Conservation (phyloP, 2,888 invertebrate species). For the Volucella inflata region DNA sequence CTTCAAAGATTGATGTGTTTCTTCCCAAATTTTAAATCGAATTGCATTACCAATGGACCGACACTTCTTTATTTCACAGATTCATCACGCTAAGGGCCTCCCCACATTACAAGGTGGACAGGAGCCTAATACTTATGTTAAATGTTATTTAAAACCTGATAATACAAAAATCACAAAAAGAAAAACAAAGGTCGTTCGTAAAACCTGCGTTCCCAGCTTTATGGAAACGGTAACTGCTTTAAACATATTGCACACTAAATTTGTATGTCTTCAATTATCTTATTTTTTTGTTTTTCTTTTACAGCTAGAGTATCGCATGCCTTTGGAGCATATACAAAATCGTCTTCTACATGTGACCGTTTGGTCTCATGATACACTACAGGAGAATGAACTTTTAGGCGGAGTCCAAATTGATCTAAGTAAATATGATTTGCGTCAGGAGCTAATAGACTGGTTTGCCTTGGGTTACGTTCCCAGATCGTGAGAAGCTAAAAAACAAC, state of each 20-base stretch:
- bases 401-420: slow-evolving; percentile 93
- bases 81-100: slow-evolving; percentile 95
- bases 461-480: slow-evolving; percentile 84
- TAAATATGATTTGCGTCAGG: slow-evolving; percentile 89
- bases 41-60: too few species aligned
- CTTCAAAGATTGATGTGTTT: not conserved
- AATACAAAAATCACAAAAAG: slow-evolving; percentile 95
- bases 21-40: not conserved
- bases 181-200: slow-evolving; percentile 96
- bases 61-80: slow-evolving; percentile 77
- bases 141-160: slow-evolving; percentile 96
- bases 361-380: slow-evolving; percentile 96
- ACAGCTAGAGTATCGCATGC: slow-evolving; percentile 95
- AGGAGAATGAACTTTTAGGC: slow-evolving; percentile 97
- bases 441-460: slow-evolving; percentile 94
- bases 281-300: slow-evolving; percentile 34
- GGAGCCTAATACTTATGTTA: slow-evolving; percentile 95
- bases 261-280: not conserved
- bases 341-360: slow-evolving; percentile 95
- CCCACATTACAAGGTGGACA: slow-evolving; percentile 91
- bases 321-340: slow-evolving; percentile 90
- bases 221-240: slow-evolving; percentile 94
- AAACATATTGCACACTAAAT: not conserved
- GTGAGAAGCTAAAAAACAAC: slow-evolving; percentile 53
- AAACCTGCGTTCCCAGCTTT: slow-evolving; percentile 97